A percentile compares a stretch with the other conserved stretches of the same genome.
Evolutionary conservation across 2,113 vertebrate genomes (phyloP).

Genomic region (Toxotes jaculatrix): DNA sequence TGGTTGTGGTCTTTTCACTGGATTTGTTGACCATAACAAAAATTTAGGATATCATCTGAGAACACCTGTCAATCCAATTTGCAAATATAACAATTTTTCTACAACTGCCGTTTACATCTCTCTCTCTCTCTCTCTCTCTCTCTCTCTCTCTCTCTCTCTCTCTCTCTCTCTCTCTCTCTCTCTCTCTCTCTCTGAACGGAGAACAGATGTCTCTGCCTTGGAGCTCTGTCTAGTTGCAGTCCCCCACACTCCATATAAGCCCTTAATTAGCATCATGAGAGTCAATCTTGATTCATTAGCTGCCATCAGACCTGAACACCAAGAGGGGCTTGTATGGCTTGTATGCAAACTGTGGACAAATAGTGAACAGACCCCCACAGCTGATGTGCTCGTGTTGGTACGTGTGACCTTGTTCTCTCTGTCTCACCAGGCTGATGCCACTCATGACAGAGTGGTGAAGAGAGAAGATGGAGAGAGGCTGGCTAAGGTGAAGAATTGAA

Average conservation of each 20-base stretch:
- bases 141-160: not conserved
- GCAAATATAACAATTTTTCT: not conserved
- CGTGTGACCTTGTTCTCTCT: conserved; percentile 20
- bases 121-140: conserved; percentile 5
- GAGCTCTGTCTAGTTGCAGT: conserved; percentile 35
- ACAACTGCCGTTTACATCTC: conserved; percentile 5
- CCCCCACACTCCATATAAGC: conserved; percentile 21
- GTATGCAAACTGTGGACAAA: conserved; percentile 38
- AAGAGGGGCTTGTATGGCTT: conserved; percentile 19
- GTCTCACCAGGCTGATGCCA: conserved; percentile 88
- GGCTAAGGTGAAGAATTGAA: conserved; percentile 87
- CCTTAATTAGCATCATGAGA: conserved; percentile 48
- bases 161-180: not conserved
- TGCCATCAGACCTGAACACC: conserved; percentile 36
- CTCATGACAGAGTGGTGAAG: conserved; percentile 92
- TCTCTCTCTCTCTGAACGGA: conserved; percentile 11
- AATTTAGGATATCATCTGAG: not conserved
- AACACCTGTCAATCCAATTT: conserved; percentile 15
- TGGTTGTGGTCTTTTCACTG: not conserved
- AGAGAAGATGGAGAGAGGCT: conserved; percentile 93
- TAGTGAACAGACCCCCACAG: not conserved
- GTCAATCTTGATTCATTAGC: conserved; percentile 41
- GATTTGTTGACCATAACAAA: not conserved
- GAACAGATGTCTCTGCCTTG: conserved; percentile 47
- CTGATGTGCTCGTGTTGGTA: not conserved